These are phyloP conservation scores for Thunnus thynnus DNA, from an alignment of 2,113 vertebrate species.

Conservation along the genomic window DNA sequence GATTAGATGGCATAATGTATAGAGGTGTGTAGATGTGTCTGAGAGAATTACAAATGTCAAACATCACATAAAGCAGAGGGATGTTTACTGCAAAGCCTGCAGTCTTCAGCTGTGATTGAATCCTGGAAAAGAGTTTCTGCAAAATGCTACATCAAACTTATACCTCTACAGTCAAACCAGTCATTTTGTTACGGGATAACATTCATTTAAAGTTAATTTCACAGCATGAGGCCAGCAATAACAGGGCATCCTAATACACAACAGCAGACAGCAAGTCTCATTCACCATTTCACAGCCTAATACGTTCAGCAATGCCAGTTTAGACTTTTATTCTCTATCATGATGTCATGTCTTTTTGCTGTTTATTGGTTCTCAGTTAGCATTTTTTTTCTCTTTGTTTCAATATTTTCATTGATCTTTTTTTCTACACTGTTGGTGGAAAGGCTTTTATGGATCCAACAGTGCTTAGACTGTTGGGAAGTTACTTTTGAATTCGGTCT, in stretches of 20 bases:
- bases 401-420: background rate
- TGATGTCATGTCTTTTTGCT: too few relatives aligned
- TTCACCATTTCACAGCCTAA: background rate
- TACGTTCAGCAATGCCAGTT: background rate
- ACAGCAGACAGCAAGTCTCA: background rate
- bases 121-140: background rate
- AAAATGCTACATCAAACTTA: background rate
- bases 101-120: background rate
- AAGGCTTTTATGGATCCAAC: background rate
- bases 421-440: background rate
- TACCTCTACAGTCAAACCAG: background rate
- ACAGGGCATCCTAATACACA: background rate
- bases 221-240: background rate
- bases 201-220: background rate
- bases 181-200: background rate
- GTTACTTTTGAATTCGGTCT: background rate
- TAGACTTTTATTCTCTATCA: background rate
- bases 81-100: conserved; percentile 7
- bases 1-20: too few relatives aligned
- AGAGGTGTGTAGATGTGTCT: too few relatives aligned
- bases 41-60: background rate
- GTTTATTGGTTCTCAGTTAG: too few relatives aligned
- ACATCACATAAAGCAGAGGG: background rate
- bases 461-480: background rate
- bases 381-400: background rate